Conservation (phyloP, 2,113 vertebrate species). For the Apodemus speciosus region DNA sequence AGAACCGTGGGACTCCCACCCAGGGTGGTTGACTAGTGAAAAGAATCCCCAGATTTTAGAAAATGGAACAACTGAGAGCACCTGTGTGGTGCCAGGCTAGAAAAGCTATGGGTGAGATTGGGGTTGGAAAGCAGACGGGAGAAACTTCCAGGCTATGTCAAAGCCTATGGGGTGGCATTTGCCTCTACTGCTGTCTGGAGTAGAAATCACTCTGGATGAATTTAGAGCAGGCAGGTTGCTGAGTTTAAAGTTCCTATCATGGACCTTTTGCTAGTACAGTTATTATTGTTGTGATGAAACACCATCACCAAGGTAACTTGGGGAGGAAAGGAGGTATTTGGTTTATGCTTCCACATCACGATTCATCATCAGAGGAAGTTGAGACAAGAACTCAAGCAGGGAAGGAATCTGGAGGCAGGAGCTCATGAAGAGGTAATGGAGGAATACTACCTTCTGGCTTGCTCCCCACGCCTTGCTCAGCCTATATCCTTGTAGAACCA, state of each 20-base stretch:
- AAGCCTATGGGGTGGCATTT: conserved; percentile 95
- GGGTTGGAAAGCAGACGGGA: conserved; percentile 85
- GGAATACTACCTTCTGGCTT: no score
- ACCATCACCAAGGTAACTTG: neutral
- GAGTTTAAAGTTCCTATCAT: neutral
- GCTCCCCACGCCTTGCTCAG: neutral
- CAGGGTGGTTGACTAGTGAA: conserved; percentile 93
- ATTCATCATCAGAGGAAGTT: neutral
- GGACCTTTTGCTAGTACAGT: neutral
- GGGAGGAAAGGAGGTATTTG: neutral
- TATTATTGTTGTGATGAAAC: no score
- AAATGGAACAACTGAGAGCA: conserved; percentile 90
- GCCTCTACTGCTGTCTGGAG: conserved; percentile 91
- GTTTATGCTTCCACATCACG: neutral
- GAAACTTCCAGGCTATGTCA: conserved; percentile 87
- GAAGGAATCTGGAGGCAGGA: neutral
- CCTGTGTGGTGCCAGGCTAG: conserved; percentile 92
- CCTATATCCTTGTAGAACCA: neutral
- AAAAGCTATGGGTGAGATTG: conserved; percentile 78
- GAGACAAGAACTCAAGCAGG: neutral
- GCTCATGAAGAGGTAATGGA: neutral
- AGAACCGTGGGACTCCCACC: conserved; percentile 93
- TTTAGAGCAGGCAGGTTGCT: conserved; percentile 72
- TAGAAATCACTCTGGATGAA: conserved; percentile 91
- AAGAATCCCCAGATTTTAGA: conserved; percentile 80